Evolutionary conservation across 30 jellyfish, hydroid and myxozoan species (phyloP), one percentile per base, ranked within the genome.

Genomic region (Hydra vulgaris): DNA sequence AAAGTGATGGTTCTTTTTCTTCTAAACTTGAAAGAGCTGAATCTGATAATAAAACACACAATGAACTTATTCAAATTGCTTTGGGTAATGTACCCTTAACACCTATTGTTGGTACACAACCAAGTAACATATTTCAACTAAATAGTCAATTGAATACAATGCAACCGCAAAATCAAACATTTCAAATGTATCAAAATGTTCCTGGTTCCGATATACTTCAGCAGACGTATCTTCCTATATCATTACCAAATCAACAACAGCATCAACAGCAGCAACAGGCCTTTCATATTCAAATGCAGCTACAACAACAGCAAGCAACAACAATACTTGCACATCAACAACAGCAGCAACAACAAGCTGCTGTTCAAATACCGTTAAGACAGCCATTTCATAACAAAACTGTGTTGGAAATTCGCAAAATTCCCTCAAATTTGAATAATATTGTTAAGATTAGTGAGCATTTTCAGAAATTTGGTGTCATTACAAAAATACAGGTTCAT

Each of bases 321-420:
- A 18, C 82, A 1, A 85, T 66, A 15, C 18, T 70, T 23, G 77
- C 82, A 1, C 88, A 26, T 0, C 89, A 78, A 25, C 73, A 84
- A 21, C 69, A 71, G 66, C 88, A 86, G 76, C 85, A 78, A 25
- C 85, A 55, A 27, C n/a, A n/a, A n/a, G n/a, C n/a, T n/a, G 76
- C 68, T 55, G 52, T 78, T 22, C 94, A 55, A 22, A 19, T 27
- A 19, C 98, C 87, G 18, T 79, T 92, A 16, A 69, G 90, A 55
- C 91, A 86, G 7, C 97, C 96, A 24, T 86, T 82, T 70, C 94
- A 81, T 84, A 94, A 87, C 40, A 95, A 87, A 26, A 94, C 99
- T 27, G 88, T 84, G 26, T 80, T 94, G 20, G 99, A 88, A 70
- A 82, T 94, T 27, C 75, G 97, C 22, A 94, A 94, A 74, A 87